Evolutionary conservation across 92 coral and sea anemone species (phyloP), one percentile per base, ranked within the genome.

Genomic region (Montipora capitata): DNA sequence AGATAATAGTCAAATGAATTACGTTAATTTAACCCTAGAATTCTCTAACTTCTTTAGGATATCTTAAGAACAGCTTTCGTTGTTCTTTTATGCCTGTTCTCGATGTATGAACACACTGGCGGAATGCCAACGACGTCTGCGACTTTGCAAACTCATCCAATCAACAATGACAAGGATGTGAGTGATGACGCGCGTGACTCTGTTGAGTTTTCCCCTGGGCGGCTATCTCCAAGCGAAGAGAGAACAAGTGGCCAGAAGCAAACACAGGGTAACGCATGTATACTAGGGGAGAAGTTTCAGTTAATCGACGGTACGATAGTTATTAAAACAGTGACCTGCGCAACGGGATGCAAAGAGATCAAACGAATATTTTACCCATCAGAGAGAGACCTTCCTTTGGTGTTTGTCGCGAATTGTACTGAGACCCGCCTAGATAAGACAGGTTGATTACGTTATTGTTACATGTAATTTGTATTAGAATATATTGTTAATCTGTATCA

Each of bases 31-130:
- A 0, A 27, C 35, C 35, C 0, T 27, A 27, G 35, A 27, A 27
- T 27, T 27, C 35, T 27, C 35, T 27, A 27, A 59, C 42, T 57
- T 83, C 79, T 7, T 9, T 73, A 83, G 79, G 62, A 44, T 59
- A n/a, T 59, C 43, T 7, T 83, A 3, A 54, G 40, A 59, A 40
- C 87, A 8, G 17, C 87, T 8, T 18, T 65, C 4, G 79, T 35
- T n/a, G 72, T 83, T 20, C 49, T 72, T 45, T 39, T 72, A 27
- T 35, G 61, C 11, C 48, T 83, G n/a, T 71, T 83, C 79, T 16
- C 51, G 18, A 41, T 74, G 39, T 83, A 40, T 72, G 79, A 61
- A 18, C 16, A 41, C 3, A 10, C 79, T 8, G 87, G 71, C 72
- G 43, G 87, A 10, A 72, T 57, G 27, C 87, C 80, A 8, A 58